Conservation (phyloP, 2,113 vertebrate species). For the Mustela nigripes region DNA sequence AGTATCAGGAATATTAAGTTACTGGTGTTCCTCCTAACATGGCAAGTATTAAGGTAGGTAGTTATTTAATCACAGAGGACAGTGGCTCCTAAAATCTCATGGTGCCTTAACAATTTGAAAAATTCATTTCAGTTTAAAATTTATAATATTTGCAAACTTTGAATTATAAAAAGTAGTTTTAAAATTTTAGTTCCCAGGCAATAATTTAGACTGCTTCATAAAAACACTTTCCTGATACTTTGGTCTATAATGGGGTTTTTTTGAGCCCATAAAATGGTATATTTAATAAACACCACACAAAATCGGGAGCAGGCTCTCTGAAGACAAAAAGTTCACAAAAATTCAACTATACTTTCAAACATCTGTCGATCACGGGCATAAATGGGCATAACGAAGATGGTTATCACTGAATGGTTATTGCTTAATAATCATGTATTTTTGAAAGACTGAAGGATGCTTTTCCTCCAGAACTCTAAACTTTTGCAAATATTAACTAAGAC, state of each 20-base stretch:
- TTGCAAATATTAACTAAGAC: background rate
- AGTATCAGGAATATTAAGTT: background rate
- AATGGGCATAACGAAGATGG: background rate
- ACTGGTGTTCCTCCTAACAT: background rate
- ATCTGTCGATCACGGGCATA: background rate
- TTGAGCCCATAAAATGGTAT: background rate
- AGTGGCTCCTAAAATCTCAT: background rate
- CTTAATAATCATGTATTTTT: background rate
- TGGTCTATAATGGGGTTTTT: background rate
- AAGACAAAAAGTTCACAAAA: background rate
- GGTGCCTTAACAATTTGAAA: background rate
- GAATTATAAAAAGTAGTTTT: background rate
- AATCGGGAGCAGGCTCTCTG: background rate
- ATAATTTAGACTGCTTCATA: background rate
- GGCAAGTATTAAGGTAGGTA: background rate
- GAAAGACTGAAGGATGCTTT: background rate
- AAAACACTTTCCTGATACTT: background rate
- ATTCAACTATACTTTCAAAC: background rate
- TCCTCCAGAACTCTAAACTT: background rate
- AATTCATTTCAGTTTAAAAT: conserved; percentile 18
- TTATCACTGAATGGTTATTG: background rate
- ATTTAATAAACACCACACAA: background rate
- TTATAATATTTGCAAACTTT: background rate
- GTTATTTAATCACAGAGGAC: background rate
- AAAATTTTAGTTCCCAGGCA: background rate